Evolutionary conservation across 2,113 vertebrate species (phyloP).

Genomic region (Donacobius atricapilla): DNA sequence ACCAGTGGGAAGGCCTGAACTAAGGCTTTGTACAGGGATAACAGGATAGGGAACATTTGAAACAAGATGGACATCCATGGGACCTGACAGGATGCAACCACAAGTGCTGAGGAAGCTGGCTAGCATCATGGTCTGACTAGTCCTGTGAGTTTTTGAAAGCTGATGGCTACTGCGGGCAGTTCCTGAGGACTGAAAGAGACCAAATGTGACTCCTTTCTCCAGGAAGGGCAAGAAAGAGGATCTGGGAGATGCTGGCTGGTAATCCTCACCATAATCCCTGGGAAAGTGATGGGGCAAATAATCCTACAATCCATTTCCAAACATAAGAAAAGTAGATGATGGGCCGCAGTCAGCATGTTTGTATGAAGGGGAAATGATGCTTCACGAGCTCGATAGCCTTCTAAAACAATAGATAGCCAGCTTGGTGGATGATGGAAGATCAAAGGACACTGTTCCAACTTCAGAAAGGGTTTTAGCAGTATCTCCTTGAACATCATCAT

Average conservation of each 20-base stretch:
- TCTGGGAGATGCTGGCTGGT: neutral
- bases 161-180: neutral
- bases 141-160: neutral
- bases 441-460: neutral
- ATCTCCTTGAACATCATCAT: neutral
- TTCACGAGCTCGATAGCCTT: accelerated
- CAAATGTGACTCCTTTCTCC: neutral
- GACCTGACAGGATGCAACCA: neutral
- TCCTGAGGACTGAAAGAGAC: neutral
- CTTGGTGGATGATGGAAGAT: neutral
- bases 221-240: neutral
- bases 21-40: neutral
- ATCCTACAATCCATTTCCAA: neutral
- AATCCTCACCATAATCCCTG: neutral
- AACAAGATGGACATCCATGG: neutral
- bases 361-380: neutral
- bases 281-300: neutral
- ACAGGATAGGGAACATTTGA: neutral
- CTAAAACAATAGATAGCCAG: neutral
- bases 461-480: neutral
- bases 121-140: neutral
- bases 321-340: neutral
- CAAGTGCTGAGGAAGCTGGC: neutral
- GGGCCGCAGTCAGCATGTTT: neutral
- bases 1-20: neutral